Evolutionary conservation across 2,888 invertebrate species (phyloP).

Genomic region (Hypercompe scribonia): DNA sequence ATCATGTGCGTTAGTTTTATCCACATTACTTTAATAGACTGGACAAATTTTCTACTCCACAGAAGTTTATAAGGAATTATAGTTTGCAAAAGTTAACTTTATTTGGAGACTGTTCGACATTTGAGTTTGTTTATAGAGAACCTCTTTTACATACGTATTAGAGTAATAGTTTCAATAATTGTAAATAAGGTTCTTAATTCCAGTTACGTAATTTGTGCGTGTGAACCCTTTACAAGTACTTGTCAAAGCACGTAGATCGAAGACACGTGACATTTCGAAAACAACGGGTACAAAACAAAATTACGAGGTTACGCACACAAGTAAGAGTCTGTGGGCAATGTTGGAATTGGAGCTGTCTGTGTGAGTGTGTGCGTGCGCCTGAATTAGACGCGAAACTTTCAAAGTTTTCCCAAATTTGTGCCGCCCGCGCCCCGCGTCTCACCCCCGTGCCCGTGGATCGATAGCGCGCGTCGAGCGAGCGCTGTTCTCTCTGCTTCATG

Average conservation of each 20-base stretch:
- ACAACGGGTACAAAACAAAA: slow-evolving; percentile 80
- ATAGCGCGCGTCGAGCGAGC: slow-evolving; percentile 80
- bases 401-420: slow-evolving; percentile 87
- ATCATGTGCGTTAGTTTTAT: slow-evolving; percentile 57
- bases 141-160: neutral
- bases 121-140: neutral
- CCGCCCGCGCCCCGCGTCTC: slow-evolving; percentile 69
- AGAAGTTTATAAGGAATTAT: slow-evolving; percentile 30
- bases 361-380: slow-evolving; percentile 84
- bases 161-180: slow-evolving; percentile 15
- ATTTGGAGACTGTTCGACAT: slow-evolving; percentile 11
- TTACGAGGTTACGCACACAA: slow-evolving; percentile 68
- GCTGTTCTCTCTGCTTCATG: slow-evolving; percentile 76
- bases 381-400: slow-evolving; percentile 87
- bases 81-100: slow-evolving; percentile 29
- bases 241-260: slow-evolving; percentile 73
- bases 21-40: slow-evolving; percentile 36
- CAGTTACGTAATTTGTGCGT: slow-evolving; percentile 48
- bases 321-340: slow-evolving; percentile 66
- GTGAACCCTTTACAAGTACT: slow-evolving; percentile 63
- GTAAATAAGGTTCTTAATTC: slow-evolving; percentile 45
- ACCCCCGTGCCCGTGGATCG: slow-evolving; percentile 72
- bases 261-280: slow-evolving; percentile 81
- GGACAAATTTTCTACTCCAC: slow-evolving; percentile 32
- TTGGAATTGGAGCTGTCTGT: slow-evolving; percentile 61